These are phyloP conservation scores for Arbacia lixula DNA, from an alignment of 53 echinoderm and acorn worm genomes.

Conservation along the genomic window DNA sequence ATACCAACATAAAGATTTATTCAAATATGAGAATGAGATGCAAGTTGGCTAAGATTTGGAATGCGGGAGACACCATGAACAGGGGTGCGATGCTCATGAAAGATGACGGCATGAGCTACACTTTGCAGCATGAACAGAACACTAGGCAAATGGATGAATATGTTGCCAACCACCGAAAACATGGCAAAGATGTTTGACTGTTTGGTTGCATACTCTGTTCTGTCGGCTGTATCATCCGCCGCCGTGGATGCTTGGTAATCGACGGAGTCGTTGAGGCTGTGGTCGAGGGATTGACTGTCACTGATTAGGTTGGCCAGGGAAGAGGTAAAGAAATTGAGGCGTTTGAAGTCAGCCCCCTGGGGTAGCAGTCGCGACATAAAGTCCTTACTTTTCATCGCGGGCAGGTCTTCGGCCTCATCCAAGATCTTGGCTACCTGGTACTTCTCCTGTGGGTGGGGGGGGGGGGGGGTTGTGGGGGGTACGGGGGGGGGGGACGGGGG, in stretches of 20 bases:
- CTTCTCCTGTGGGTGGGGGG: constrained; percentile 60
- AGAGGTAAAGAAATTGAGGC: constrained; percentile 65
- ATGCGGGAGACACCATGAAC: no score
- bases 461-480: not conserved
- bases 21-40: no score
- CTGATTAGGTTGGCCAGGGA: not conserved
- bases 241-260: constrained; percentile 28
- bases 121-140: no score
- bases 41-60: no score
- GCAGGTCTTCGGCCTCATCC: constrained; percentile 74
- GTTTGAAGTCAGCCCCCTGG: constrained; percentile 43
- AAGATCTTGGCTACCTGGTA: constrained; percentile 90
- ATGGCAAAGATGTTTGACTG: not conserved
- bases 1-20: no score
- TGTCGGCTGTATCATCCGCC: constrained; percentile 7
- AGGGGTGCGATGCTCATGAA: no score
- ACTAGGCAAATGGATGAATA: no score
- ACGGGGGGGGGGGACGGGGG: not conserved
- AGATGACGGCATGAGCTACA: no score
- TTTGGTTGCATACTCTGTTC: constrained; percentile 41
- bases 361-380: constrained; percentile 20
- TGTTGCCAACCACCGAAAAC: not conserved
- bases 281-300: constrained; percentile 4
- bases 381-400: constrained; percentile 82
- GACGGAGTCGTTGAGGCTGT: constrained; percentile 34